phyloP scores from a whole-genome alignment of 1,140 invertebrate genomes.

The Eciton burchellii region DNA sequence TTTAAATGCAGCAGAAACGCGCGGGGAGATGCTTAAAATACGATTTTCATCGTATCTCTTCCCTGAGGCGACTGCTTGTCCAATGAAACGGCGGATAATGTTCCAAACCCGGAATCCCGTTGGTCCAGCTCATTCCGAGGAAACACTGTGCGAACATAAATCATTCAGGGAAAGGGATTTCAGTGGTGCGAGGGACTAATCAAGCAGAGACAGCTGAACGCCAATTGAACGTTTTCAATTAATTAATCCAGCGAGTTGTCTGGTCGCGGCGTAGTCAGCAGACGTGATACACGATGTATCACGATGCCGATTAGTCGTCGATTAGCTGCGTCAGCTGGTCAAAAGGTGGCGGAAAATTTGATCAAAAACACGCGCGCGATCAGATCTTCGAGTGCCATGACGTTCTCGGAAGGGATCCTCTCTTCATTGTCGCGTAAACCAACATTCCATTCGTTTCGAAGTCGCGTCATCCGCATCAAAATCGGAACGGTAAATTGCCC shows the following conservation, averaged over 20 bases:
- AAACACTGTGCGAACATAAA: neutral
- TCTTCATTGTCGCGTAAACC: slow-evolving; percentile 18
- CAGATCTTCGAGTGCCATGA: slow-evolving; percentile 28
- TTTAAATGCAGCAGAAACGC: slow-evolving; percentile 24
- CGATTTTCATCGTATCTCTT: neutral
- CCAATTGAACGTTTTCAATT: neutral
- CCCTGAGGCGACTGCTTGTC: neutral
- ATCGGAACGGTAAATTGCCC: slow-evolving; percentile 49
- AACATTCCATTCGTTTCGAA: slow-evolving; percentile 62
- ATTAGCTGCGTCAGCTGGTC: too few species aligned
- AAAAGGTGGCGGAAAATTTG: slow-evolving; percentile 6
- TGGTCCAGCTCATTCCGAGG: neutral
- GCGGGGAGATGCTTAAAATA: slow-evolving; percentile 1
- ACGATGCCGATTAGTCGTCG: neutral
- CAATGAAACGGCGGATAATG: slow-evolving; percentile 4
- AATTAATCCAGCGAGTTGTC: slow-evolving; percentile 2
- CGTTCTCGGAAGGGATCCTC: neutral
- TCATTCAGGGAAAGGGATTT: neutral
- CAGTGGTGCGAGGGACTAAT: neutral
- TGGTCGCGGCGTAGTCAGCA: neutral
- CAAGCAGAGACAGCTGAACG: neutral
- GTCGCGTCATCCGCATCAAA: slow-evolving; percentile 37
- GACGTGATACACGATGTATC: neutral
- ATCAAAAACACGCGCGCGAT: neutral
- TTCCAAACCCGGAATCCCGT: neutral